Conservation (phyloP, 2,113 vertebrate genomes). For the Erythrolamprus reginae region DNA sequence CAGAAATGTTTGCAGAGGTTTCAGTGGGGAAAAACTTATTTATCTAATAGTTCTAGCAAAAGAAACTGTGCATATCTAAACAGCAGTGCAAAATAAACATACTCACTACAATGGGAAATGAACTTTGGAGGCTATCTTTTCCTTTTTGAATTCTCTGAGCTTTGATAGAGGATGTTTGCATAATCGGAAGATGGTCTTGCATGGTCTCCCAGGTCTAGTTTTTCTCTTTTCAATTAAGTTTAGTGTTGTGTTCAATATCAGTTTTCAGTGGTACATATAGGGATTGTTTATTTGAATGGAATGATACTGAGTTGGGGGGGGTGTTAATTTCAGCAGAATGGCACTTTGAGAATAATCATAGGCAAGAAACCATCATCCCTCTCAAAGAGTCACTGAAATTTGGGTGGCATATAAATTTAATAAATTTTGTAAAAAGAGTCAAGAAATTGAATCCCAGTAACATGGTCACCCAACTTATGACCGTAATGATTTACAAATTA, state of each 20-base stretch:
- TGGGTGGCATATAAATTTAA: background rate
- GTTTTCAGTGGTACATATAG: background rate
- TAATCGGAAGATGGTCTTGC: background rate
- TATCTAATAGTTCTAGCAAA: constrained; percentile 15
- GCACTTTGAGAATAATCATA: background rate
- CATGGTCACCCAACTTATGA: background rate
- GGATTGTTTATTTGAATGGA: background rate
- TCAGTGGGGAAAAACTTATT: background rate
- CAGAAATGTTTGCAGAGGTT: constrained; percentile 22
- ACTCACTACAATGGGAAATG: background rate
- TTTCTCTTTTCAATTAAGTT: background rate
- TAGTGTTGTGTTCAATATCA: background rate
- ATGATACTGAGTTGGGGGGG: background rate
- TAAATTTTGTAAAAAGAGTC: background rate
- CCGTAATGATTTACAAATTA: background rate
- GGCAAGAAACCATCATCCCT: background rate
- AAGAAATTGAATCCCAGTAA: background rate
- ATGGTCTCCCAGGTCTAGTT: background rate
- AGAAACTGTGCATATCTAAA: background rate
- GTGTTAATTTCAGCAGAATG: background rate
- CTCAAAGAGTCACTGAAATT: background rate
- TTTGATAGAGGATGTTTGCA: background rate
- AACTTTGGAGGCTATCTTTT: background rate
- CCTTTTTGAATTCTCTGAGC: background rate
- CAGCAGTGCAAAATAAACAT: background rate